A percentile compares a stretch with the other conserved stretches of the same genome.
phyloP scores from a whole-genome alignment of 2,888 invertebrate species.

The Norana najaformis region DNA sequence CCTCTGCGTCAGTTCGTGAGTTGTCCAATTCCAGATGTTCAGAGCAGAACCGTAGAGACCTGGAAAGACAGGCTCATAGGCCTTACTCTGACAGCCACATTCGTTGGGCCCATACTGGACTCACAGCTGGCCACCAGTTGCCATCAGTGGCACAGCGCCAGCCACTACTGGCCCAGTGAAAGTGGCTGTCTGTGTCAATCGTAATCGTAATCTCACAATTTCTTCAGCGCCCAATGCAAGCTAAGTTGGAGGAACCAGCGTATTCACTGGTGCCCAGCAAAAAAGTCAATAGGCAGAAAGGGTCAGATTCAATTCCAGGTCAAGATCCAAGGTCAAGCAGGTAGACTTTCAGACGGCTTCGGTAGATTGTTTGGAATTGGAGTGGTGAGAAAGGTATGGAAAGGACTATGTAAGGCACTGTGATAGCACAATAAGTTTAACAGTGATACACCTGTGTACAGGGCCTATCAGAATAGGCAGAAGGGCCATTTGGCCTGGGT shows the following conservation, averaged over 20 bases:
- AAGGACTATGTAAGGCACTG: neutral
- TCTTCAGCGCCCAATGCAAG: too few species aligned
- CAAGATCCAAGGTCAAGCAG: too few species aligned
- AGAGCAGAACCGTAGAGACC: constrained; percentile 81
- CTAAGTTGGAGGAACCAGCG: too few species aligned
- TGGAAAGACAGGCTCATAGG: constrained; percentile 67
- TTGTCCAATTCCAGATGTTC: constrained; percentile 88
- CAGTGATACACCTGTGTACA: too few species aligned
- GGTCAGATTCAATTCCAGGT: too few species aligned
- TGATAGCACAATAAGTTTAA: too few species aligned
- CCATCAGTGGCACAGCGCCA: neutral
- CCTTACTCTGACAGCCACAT: neutral
- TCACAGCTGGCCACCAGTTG: too few species aligned
- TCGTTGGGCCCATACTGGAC: too few species aligned
- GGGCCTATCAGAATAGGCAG: neutral
- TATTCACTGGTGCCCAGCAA: too few species aligned
- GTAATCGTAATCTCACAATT: too few species aligned
- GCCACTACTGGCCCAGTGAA: neutral
- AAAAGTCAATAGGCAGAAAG: too few species aligned
- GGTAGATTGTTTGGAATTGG: neutral
- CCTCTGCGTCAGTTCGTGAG: constrained; percentile 78
- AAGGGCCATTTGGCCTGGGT: neutral
- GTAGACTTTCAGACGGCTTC: neutral
- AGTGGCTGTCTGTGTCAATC: neutral
- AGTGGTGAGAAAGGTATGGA: neutral